phyloP scores from a whole-genome alignment of 2,113 vertebrate genomes.

The Polypterus bichir region DNA sequence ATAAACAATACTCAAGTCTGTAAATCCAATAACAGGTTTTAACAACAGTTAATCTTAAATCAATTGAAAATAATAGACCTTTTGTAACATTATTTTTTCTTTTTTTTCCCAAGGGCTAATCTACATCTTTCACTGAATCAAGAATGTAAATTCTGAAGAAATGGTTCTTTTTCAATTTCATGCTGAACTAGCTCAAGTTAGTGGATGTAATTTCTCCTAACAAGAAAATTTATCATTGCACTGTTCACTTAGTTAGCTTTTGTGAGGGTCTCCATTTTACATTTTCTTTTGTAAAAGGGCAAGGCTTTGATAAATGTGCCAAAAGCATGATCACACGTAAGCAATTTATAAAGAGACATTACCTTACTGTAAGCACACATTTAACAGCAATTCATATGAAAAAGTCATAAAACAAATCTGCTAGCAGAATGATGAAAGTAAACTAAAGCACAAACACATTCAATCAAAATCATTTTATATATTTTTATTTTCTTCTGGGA shows the following conservation, averaged over 20 bases:
- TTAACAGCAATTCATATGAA: too few relatives aligned
- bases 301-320: slow-evolving; percentile 77
- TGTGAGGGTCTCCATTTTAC: slow-evolving; percentile 49
- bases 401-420: slow-evolving; percentile 33
- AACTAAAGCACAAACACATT: too few relatives aligned
- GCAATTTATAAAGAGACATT: slow-evolving; percentile 43
- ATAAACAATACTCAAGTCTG: slow-evolving; percentile 44
- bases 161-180: slow-evolving; percentile 99
- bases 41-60: slow-evolving; percentile 48
- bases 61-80: slow-evolving; percentile 30
- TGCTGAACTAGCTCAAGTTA: slow-evolving; percentile 99
- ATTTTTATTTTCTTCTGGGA: too few relatives aligned
- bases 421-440: slow-evolving; percentile 35
- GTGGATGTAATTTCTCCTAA: slow-evolving; percentile 96
- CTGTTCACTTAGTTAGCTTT: slow-evolving; percentile 74
- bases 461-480: too few relatives aligned
- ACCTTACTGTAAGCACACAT: too few relatives aligned
- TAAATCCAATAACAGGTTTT: slow-evolving; percentile 50
- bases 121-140: slow-evolving; percentile 92
- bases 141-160: slow-evolving; percentile 97
- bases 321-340: slow-evolving; percentile 58
- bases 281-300: slow-evolving; percentile 50
- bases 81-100: slow-evolving; percentile 40
- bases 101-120: slow-evolving; percentile 56
- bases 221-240: slow-evolving; percentile 98